A percentile compares a stretch with the other conserved stretches of the same genome.
Conservation (phyloP, 37 sponge, comb jelly and placozoan genomes). For the Corticium candelabrum region DNA sequence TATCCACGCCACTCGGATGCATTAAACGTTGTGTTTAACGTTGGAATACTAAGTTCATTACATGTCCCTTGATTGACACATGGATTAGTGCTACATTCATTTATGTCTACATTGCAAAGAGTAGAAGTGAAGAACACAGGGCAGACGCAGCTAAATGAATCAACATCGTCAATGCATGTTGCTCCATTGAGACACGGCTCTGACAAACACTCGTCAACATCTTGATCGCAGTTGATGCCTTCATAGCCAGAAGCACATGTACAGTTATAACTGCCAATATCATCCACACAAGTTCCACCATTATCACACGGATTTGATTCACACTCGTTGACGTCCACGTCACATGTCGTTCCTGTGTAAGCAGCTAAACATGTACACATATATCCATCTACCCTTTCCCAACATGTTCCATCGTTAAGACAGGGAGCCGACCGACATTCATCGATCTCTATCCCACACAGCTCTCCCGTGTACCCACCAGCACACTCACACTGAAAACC, state of each 20-base stretch:
- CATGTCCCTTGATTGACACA: too few relatives aligned
- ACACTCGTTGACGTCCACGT: constrained; percentile 9
- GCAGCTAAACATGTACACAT: not conserved
- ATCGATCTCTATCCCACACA: not conserved
- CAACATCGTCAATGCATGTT: not conserved
- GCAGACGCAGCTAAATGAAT: too few relatives aligned
- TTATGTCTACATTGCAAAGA: too few relatives aligned
- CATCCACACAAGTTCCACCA: constrained; percentile 2
- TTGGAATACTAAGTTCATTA: too few relatives aligned
- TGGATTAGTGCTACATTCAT: too few relatives aligned
- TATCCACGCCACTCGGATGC: too few relatives aligned
- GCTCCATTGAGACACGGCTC: not conserved
- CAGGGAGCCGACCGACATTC: not conserved
- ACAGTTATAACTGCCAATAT: not conserved
- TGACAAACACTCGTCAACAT: too few relatives aligned
- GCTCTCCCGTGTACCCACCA: not conserved
- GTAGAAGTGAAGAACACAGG: too few relatives aligned
- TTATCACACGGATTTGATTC: constrained; percentile 7
- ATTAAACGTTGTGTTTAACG: too few relatives aligned
- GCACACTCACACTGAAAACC: not conserved
- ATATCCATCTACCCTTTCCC: not conserved
- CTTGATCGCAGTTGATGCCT: not conserved
- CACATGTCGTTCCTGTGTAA: not conserved
- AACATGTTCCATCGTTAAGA: not conserved
- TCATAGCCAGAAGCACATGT: not conserved